Evolutionary conservation across 2,888 invertebrate genomes (phyloP), one percentile per base, ranked within the genome.

Genomic region (Phyllotreta cruciferae): DNA sequence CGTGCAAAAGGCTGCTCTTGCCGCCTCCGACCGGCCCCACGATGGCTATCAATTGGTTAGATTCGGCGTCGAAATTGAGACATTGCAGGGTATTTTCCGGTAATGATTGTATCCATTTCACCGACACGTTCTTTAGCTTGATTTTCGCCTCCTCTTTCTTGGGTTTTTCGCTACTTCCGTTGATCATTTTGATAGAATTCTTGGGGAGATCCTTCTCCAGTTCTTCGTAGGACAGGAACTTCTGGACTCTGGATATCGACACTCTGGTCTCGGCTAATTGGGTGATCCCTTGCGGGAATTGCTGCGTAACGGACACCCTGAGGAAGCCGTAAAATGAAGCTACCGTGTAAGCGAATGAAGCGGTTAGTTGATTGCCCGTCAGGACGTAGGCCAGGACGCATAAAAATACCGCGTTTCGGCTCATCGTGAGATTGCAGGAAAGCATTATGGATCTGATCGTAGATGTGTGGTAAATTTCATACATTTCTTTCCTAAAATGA

Each of bases 401-500:
- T 56, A 92, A 86, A 76, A 90, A 93, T n/a, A 94, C 83, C 0
- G 94, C 90, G 39, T 92, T 85, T 69, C 95, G 88, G 74, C 93
- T 91, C 0, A 94, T 90, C 76, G 93, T 94, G 53, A 94, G 89
- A 74, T 86, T 79, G 64, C 85, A 78, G 0, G 89, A 87, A 36
- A 86, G 82, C n/a, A 86, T 86, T 70, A 88, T 85, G 0, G 87
- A 88, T 74, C 86, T 83, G 60, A 89, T 84, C 79, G 87, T 87
- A 0, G 89, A 87, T 6, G 88, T 87, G 35, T 83, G 80, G 69
- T 85, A 82, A 57, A 91, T 84, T 62, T 86, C 85, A 60, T 83
- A 82, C 11, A 92, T 86, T 82, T 93, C 93, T 63, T 85, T 78
- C 73, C 92, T 92, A 45, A 44, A 71, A 71, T 9, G 56, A 62